Evolutionary conservation across 2,113 vertebrate species (phyloP).

Genomic region (Engraulis encrasicolus): DNA sequence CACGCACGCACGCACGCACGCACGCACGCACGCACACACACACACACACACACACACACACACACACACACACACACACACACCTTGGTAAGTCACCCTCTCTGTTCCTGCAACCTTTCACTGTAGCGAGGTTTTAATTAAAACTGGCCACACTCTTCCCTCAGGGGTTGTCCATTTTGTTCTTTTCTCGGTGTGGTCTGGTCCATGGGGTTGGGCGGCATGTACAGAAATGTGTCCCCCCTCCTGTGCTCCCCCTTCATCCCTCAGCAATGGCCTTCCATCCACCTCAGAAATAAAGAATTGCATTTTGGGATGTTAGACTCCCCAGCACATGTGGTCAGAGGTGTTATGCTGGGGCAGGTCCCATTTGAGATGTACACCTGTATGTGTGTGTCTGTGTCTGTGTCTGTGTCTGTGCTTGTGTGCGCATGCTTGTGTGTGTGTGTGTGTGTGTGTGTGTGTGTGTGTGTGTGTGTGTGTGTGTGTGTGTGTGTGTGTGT

Average conservation of each 20-base stretch:
- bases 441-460: background rate
- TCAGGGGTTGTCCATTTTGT: background rate
- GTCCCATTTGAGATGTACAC: too few relatives aligned
- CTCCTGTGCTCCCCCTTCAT: background rate
- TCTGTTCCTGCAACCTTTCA: background rate
- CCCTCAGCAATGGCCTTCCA: background rate
- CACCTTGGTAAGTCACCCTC: background rate
- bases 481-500: background rate
- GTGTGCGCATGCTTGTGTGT: too few relatives aligned
- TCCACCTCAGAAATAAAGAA: background rate
- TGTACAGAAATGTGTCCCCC: too few relatives aligned
- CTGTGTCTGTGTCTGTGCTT: too few relatives aligned
- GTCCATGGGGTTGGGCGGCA: background rate
- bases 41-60: background rate
- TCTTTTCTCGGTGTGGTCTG: background rate
- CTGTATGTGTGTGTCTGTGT: too few relatives aligned
- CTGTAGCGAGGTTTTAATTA: background rate
- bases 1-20: background rate
- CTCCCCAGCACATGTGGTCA: background rate
- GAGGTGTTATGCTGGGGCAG: background rate
- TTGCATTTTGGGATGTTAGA: background rate
- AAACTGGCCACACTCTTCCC: background rate
- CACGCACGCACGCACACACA: slow-evolving; percentile 13
- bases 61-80: background rate
- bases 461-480: background rate